phyloP scores from a whole-genome alignment of 1,140 invertebrate genomes.

The Cherax quadricarinatus region DNA sequence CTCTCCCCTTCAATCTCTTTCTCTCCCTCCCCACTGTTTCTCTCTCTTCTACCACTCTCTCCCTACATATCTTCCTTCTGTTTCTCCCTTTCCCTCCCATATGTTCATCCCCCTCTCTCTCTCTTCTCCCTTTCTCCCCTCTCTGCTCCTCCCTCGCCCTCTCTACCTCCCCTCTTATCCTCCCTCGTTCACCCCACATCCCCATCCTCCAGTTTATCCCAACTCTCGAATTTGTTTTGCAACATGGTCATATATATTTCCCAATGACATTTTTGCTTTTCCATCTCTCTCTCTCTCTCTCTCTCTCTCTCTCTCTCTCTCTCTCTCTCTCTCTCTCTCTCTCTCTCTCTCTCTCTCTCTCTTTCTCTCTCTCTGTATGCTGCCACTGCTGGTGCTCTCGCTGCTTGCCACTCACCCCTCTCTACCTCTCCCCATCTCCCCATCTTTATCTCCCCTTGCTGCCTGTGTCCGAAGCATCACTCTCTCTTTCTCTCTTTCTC shows the following conservation, averaged over 20 bases:
- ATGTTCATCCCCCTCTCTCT: too few relatives aligned
- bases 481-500: background rate
- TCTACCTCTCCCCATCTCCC: conserved; percentile 25
- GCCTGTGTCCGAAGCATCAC: conserved; percentile 26
- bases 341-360: conserved; percentile 23
- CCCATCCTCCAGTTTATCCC: conserved; percentile 60
- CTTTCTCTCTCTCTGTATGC: conserved; percentile 21
- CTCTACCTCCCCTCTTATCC: conserved; percentile 13
- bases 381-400: background rate
- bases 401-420: conserved; percentile 4
- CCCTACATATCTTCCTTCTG: too few relatives aligned
- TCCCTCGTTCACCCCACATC: conserved; percentile 49
- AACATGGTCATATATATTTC: conserved; percentile 65
- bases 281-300: conserved; percentile 35
- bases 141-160: too few relatives aligned
- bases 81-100: too few relatives aligned
- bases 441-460: conserved; percentile 29
- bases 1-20: too few relatives aligned
- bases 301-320: background rate
- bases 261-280: conserved; percentile 56
- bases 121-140: too few relatives aligned
- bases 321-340: background rate
- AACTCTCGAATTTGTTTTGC: conserved; percentile 68
- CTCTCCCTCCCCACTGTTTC: too few relatives aligned
- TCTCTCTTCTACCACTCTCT: too few relatives aligned